Base-by-base conservation (phyloP, 2,113 vertebrate species). In the Dasypus novemcinctus region DNA sequence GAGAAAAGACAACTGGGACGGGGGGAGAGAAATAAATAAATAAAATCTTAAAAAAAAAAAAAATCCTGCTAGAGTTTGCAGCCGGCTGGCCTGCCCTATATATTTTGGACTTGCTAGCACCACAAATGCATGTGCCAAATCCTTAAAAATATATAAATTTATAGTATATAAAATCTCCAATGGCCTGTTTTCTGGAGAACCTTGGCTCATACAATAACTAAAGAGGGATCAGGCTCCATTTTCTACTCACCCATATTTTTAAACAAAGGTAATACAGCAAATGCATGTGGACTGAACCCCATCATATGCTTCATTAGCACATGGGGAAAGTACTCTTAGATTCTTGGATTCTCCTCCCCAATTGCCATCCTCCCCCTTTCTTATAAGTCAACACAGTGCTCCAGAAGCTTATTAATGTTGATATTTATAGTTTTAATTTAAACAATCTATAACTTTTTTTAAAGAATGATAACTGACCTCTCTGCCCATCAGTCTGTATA, bases 221-320 rank as follows among this genome's bases (percentile, higher is more conserved):
- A 33, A 18, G 14, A 81, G 14, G 21, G 38, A 23, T 2, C 5
- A 61, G 36, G 18, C n/a, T 63, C 54, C 25, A 9, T 59, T 52
- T 68, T 66, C 49, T 43, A 25, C 4, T 63, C 49, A 33, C 6
- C 13, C 81, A 57, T 29, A 54, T 52, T 43, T 84, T 59, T 91
- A 25, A 78, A 49, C 74, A 49, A 90, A 52, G 7, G 11, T 25
- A 38, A 69, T 13, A 2, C 43, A 74, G 38, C 6, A 38, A 76
- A 17, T 23, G 20, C 2, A 8, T 54, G 2, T 43, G 52, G 57
- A 76, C 12, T 43, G 52, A 49, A 76, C 12, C 9, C 66, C 13
- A 7, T 8, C 5, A 7, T n/a, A 25, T 1, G 13, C 29, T 43
- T 52, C 33, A 15, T 66, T 18, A 3, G 33, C 0, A 25, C 5